These are phyloP conservation scores for Prochilodus magdalenae DNA, from an alignment of 2,113 vertebrate genomes.

Conservation along the genomic window DNA sequence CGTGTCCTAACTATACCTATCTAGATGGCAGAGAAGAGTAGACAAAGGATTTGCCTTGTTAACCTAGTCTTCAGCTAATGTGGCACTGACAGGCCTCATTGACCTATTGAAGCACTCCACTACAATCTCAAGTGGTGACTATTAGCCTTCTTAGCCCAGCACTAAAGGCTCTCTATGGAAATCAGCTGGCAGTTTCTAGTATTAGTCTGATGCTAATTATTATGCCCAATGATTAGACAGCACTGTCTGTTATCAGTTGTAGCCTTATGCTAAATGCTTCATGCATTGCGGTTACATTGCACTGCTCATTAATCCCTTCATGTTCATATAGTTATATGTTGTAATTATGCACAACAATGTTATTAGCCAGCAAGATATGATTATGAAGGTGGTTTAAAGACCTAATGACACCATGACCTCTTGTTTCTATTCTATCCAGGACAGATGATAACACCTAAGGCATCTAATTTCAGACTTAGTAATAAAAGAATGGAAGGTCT, in stretches of 20 bases:
- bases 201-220: not conserved
- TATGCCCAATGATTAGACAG: not conserved
- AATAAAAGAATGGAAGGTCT: too few species aligned
- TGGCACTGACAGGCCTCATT: not conserved
- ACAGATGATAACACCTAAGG: not conserved
- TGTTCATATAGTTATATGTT: not conserved
- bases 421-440: not conserved
- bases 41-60: too few species aligned
- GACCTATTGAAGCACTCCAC: too few species aligned
- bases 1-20: too few species aligned
- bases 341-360: not conserved
- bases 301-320: not conserved
- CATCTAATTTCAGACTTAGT: too few species aligned
- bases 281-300: not conserved
- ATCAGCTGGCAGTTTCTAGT: not conserved
- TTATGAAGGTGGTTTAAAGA: not conserved
- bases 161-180: not conserved
- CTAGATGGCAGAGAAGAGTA: too few species aligned
- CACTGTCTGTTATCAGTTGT: conserved; percentile 4
- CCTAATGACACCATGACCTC: not conserved
- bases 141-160: too few species aligned
- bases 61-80: too few species aligned
- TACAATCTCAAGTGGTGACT: not conserved
- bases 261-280: not conserved
- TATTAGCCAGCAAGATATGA: not conserved